These are phyloP conservation scores for Balearica regulorum DNA, from an alignment of 2,797 vertebrate genomes.

Conservation along the genomic window DNA sequence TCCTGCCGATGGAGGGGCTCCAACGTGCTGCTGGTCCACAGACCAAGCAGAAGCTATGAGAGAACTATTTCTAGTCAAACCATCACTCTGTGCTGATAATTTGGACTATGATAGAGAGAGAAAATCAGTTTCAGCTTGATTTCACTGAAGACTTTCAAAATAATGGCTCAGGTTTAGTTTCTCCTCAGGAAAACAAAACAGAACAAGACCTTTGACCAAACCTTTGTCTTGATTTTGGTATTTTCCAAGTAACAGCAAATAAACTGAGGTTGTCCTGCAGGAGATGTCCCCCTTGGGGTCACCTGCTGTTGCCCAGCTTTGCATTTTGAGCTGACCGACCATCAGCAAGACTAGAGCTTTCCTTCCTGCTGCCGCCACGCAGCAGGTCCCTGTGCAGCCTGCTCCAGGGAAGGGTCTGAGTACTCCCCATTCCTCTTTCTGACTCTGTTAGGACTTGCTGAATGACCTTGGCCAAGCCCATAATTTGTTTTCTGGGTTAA, in stretches of 20 bases:
- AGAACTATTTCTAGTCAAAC: neutral
- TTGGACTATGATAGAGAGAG: neutral
- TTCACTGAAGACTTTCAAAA: neutral
- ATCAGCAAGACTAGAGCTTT: neutral
- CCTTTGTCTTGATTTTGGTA: neutral
- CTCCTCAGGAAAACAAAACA: neutral
- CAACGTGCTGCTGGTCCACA: neutral
- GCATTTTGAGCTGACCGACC: neutral
- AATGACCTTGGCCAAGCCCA: slow-evolving; percentile 22
- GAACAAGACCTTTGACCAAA: neutral
- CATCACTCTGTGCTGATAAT: neutral
- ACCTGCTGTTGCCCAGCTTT: neutral
- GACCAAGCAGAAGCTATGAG: neutral
- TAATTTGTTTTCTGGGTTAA: slow-evolving; percentile 34
- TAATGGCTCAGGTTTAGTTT: neutral
- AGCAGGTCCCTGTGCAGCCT: neutral
- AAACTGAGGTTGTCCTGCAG: neutral
- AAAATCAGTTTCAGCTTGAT: neutral
- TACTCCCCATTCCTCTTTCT: neutral
- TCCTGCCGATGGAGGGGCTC: neutral
- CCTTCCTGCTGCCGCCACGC: rapidly evolving
- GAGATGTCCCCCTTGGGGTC: neutral
- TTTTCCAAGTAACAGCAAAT: neutral
- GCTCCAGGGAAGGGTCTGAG: neutral
- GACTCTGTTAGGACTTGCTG: neutral